Evolutionary conservation across 2,888 invertebrate genomes (phyloP).

Genomic region (Orchesella flavescens): DNA sequence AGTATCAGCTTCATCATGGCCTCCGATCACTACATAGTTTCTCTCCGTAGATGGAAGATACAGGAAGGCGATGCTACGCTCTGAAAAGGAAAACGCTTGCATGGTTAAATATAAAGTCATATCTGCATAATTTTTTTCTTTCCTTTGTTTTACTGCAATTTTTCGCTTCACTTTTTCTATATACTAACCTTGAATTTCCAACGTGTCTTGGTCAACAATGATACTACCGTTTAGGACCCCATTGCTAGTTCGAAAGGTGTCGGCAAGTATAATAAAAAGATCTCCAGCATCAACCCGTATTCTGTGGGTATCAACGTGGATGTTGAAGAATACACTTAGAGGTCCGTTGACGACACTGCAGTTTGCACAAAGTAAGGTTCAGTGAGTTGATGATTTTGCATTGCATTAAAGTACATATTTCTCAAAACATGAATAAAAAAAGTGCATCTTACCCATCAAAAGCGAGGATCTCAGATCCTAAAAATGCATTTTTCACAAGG

Average conservation of each 20-base stretch:
- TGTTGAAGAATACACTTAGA: slow-evolving; percentile 87
- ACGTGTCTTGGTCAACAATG: slow-evolving; percentile 68
- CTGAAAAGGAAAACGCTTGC: slow-evolving; percentile 57
- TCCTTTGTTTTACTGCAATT: not conserved
- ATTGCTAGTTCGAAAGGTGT: slow-evolving; percentile 73
- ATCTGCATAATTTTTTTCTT: slow-evolving; percentile 1
- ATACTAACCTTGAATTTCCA: slow-evolving; percentile 70
- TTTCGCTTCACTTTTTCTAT: not conserved
- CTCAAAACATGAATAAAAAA: not conserved
- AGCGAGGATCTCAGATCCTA: slow-evolving; percentile 86
- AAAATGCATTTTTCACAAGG: slow-evolving; percentile 83
- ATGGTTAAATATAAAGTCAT: slow-evolving; percentile 1
- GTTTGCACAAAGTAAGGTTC: not conserved
- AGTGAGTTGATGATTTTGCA: not conserved
- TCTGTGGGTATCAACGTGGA: slow-evolving; percentile 83
- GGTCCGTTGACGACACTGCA: slow-evolving; percentile 81
- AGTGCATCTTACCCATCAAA: slow-evolving; percentile 83
- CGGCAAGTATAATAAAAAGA: slow-evolving; percentile 79
- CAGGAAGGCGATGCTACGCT: slow-evolving; percentile 71
- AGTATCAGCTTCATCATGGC: slow-evolving; percentile 49
- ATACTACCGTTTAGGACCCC: slow-evolving; percentile 68
- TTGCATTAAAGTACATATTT: not conserved
- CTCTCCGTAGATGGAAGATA: slow-evolving; percentile 71
- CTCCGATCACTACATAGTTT: slow-evolving; percentile 66
- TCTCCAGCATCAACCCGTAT: slow-evolving; percentile 77